Evolutionary conservation across 2,888 invertebrate species (phyloP).

Genomic region (Agelastica alni): DNA sequence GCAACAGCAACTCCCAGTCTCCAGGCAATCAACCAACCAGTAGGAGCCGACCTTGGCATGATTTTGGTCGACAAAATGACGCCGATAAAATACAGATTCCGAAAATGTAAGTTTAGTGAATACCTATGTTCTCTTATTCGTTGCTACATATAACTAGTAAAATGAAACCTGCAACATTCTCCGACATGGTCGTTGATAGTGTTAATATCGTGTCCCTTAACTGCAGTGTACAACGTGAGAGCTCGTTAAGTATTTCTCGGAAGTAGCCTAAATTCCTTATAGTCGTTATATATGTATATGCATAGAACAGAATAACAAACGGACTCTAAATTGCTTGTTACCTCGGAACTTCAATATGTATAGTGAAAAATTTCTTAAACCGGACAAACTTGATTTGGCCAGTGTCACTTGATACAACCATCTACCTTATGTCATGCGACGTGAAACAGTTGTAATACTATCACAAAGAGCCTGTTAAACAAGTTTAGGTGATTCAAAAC

Average conservation of each 20-base stretch:
- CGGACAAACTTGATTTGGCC: conserved; percentile 50
- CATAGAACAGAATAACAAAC: conserved; percentile 39
- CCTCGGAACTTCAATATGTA: conserved; percentile 40
- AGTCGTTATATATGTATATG: conserved; percentile 36
- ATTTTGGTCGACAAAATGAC: conserved; percentile 91
- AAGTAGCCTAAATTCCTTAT: conserved; percentile 41
- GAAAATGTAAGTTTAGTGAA: conserved; percentile 83
- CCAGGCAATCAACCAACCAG: conserved; percentile 62
- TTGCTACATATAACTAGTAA: neutral
- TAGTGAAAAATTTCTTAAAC: conserved; percentile 45
- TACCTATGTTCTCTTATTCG: no score
- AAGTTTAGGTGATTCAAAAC: conserved; percentile 42
- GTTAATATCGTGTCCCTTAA: no score
- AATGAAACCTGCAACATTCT: neutral
- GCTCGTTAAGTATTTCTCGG: conserved; percentile 38
- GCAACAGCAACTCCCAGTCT: conserved; percentile 51
- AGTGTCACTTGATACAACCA: conserved; percentile 47
- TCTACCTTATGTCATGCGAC: conserved; percentile 44
- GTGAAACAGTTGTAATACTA: conserved; percentile 42
- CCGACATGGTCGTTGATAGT: neutral
- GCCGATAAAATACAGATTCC: conserved; percentile 97
- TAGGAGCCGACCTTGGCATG: conserved; percentile 89
- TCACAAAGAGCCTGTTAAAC: conserved; percentile 44
- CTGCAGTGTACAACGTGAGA: conserved; percentile 30
- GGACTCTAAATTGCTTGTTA: conserved; percentile 42